These are phyloP conservation scores for Tiliacea aurago DNA, from an alignment of 2,888 invertebrate genomes.

Conservation along the genomic window DNA sequence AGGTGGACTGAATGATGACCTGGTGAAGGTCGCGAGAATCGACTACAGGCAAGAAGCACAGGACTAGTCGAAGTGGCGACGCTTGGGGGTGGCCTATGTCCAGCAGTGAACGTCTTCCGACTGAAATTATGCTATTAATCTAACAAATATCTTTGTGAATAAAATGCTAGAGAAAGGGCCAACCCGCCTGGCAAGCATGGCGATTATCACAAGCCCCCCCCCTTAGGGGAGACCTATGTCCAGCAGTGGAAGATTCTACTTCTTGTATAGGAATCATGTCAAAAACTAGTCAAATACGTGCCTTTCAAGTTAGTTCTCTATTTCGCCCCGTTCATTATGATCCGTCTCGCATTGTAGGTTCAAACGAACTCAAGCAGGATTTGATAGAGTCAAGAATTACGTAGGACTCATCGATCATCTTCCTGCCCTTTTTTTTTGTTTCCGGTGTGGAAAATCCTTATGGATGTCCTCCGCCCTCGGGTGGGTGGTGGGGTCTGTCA, in stretches of 20 bases:
- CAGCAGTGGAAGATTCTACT: not conserved
- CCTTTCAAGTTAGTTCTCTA: not conserved
- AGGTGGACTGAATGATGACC: no score
- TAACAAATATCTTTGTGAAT: not conserved
- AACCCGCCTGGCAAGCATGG: no score
- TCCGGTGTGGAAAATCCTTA: no score
- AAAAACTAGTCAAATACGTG: not conserved
- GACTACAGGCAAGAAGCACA: not conserved
- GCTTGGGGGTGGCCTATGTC: no score
- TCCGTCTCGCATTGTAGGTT: not conserved
- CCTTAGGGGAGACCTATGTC: no score
- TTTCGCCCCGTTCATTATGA: not conserved
- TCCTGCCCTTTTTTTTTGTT: no score
- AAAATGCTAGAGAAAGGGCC: not conserved
- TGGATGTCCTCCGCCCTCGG: no score
- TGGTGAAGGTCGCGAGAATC: not conserved
- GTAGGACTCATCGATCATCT: no score
- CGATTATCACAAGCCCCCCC: no score
- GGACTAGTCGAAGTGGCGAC: not conserved
- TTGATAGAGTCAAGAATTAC: not conserved
- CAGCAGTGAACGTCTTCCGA: not conserved
- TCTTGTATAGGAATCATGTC: not conserved
- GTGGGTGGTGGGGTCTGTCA: no score
- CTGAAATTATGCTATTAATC: not conserved
- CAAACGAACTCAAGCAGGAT: not conserved